A percentile compares a stretch with the other conserved stretches of the same genome.
These are phyloP conservation scores for Gryllus longicercus DNA, from an alignment of 2,888 invertebrate species.

Conservation along the genomic window DNA sequence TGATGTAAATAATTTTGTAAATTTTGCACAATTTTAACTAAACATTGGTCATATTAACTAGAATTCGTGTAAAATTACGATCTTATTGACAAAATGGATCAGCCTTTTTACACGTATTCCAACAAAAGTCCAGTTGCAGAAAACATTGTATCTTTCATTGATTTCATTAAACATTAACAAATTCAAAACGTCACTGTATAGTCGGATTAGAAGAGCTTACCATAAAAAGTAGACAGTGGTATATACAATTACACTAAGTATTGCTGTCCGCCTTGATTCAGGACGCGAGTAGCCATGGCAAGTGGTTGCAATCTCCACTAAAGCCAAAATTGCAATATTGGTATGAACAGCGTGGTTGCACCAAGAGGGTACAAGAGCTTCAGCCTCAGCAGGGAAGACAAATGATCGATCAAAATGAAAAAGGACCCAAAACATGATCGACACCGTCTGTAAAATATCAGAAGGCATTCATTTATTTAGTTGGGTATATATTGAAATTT, in stretches of 20 bases:
- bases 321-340: neutral
- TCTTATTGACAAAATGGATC: too few species aligned
- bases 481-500: too few species aligned
- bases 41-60: too few species aligned
- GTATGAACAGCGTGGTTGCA: constrained; percentile 23
- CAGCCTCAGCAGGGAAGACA: neutral
- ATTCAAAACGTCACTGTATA: too few species aligned
- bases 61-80: too few species aligned
- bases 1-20: too few species aligned
- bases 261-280: neutral
- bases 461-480: neutral
- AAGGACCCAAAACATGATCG: constrained; percentile 17
- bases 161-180: too few species aligned
- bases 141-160: too few species aligned
- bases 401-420: neutral
- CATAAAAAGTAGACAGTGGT: neutral
- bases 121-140: too few species aligned
- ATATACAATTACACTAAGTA: neutral
- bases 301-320: neutral
- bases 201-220: neutral
- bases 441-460: constrained; percentile 11
- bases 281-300: neutral
- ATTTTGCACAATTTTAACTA: too few species aligned
- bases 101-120: too few species aligned
- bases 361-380: neutral